Conservation (phyloP, 1,140 invertebrate genomes). For the Aradophagus sp. region DNA sequence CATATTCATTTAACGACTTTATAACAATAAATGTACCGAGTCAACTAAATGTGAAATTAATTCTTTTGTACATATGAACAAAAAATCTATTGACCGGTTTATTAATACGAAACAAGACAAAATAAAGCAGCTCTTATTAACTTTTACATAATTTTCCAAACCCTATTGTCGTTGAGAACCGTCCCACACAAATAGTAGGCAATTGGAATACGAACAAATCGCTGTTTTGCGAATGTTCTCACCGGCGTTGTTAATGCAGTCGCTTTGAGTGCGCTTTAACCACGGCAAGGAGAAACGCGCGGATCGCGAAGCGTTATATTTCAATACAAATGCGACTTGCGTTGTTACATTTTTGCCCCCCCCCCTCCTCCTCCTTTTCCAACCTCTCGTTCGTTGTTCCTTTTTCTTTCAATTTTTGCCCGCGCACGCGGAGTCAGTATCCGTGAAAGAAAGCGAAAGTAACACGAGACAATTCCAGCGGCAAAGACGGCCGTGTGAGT, state of each 20-base stretch:
- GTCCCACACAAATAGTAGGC: too few species aligned
- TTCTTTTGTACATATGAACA: too few species aligned
- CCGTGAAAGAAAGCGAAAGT: conserved; percentile 67
- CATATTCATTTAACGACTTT: too few species aligned
- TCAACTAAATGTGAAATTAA: too few species aligned
- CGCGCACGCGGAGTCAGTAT: conserved; percentile 17
- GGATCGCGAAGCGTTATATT: conserved; percentile 33
- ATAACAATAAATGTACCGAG: too few species aligned
- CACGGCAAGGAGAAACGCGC: conserved; percentile 15
- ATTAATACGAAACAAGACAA: too few species aligned
- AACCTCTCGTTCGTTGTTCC: not conserved
- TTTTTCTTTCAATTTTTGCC: conserved; percentile 4
- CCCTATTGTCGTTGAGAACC: too few species aligned
- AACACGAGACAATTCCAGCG: conserved; percentile 61
- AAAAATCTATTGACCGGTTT: too few species aligned
- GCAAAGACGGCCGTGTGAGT: conserved; percentile 13
- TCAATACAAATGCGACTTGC: conserved; percentile 24
- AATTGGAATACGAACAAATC: too few species aligned
- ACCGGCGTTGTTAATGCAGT: conserved; percentile 30
- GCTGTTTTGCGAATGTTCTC: too few species aligned
- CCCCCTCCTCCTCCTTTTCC: not conserved
- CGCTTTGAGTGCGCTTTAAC: conserved; percentile 31
- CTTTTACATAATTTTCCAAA: too few species aligned
- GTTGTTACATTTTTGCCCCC: conserved; percentile 8
- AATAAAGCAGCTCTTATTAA: too few species aligned